Evolutionary conservation across 2,888 invertebrate genomes (phyloP).

Genomic region (Synanthedon myopaeformis): DNA sequence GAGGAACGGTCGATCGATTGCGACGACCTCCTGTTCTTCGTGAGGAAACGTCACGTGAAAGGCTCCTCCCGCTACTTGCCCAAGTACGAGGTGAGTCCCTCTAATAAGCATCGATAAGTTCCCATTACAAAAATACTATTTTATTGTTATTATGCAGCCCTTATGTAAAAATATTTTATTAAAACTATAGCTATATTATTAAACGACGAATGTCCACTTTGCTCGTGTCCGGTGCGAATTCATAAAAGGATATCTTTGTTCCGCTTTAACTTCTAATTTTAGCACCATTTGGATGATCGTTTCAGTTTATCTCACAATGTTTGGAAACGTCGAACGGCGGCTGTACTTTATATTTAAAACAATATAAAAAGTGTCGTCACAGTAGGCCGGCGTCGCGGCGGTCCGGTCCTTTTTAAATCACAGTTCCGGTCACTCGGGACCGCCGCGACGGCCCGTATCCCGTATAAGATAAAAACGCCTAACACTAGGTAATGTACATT

Average conservation of each 20-base stretch:
- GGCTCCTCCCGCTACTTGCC: constrained; percentile 88
- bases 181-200: not conserved
- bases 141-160: not conserved
- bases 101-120: not conserved
- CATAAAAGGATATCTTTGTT: not conserved
- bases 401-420: constrained; percentile 31
- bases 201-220: not conserved
- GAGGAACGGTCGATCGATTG: constrained; percentile 89
- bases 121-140: constrained; percentile 8
- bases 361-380: constrained; percentile 64
- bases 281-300: constrained; percentile 59
- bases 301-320: constrained; percentile 31
- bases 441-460: constrained; percentile 53
- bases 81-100: constrained; percentile 83
- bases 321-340: constrained; percentile 53
- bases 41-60: constrained; percentile 91
- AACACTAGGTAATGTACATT: constrained; percentile 32
- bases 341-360: constrained; percentile 64
- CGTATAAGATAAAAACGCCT: constrained; percentile 52
- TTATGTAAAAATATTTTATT: constrained; percentile 9
- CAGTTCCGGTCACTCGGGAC: constrained; percentile 54
- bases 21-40: constrained; percentile 95
- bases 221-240: not conserved
- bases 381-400: constrained; percentile 44
- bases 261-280: constrained; percentile 27